A percentile compares a stretch with the other conserved stretches of the same genome.
Evolutionary conservation across 2,797 vertebrate genomes (phyloP).

Genomic region (Anguilla pacifica): DNA sequence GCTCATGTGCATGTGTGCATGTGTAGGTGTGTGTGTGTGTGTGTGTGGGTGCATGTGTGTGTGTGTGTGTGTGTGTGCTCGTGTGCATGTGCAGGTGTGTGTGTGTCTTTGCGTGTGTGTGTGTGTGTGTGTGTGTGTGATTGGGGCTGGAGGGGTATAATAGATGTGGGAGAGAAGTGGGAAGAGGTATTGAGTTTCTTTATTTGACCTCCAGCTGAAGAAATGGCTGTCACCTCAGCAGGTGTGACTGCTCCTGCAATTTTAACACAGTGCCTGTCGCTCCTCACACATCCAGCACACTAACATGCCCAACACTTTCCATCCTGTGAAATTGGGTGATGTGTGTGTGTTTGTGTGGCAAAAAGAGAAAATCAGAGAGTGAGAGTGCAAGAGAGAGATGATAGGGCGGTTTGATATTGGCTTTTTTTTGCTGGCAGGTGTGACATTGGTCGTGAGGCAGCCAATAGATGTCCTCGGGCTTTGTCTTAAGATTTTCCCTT

Average conservation of each 20-base stretch:
- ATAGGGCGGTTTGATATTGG: neutral
- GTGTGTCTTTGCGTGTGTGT: no score
- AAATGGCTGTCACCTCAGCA: neutral
- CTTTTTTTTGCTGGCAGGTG: neutral
- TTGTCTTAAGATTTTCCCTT: neutral
- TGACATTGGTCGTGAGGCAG: neutral
- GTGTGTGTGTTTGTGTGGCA: neutral
- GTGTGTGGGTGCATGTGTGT: neutral
- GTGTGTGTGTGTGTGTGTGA: neutral
- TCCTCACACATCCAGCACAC: neutral
- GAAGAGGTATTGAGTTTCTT: neutral
- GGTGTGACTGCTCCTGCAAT: neutral
- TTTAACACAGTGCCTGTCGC: neutral
- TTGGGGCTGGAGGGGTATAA: neutral
- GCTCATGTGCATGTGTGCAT: no score
- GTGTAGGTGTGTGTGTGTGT: slow-evolving; percentile 2
- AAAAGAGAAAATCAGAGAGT: neutral
- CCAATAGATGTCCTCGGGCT: neutral
- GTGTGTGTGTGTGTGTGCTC: neutral
- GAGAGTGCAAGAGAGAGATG: slow-evolving; percentile 18
- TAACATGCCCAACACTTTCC: neutral
- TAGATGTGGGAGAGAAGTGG: neutral
- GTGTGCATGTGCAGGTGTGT: neutral
- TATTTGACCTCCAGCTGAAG: neutral
- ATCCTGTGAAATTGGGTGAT: neutral